Evolutionary conservation across 2,888 invertebrate genomes (phyloP).

Genomic region (Helleia helle): DNA sequence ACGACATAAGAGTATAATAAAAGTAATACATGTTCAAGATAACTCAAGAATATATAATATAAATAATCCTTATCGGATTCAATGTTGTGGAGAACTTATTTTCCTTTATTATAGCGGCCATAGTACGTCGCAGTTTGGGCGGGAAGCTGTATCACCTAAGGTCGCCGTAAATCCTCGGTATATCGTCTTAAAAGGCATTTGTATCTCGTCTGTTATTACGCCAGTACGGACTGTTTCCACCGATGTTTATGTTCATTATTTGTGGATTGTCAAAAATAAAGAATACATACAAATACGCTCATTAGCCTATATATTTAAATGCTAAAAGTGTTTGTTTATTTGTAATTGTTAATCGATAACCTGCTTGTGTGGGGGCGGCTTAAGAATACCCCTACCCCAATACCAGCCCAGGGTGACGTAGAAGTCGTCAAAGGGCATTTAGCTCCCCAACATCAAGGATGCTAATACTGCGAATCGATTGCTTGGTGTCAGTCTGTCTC

Average conservation of each 20-base stretch:
- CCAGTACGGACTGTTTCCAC: background rate
- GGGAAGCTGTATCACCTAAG: background rate
- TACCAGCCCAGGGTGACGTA: no score
- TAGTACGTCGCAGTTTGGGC: background rate
- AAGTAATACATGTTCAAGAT: background rate
- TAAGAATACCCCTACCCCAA: no score
- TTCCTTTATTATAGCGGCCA: background rate
- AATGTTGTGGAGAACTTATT: background rate
- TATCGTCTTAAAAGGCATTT: background rate
- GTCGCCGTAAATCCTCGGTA: background rate
- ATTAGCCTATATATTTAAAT: no score
- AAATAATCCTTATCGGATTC: background rate
- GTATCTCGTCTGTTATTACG: background rate
- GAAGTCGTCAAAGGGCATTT: no score
- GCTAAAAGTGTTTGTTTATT: no score
- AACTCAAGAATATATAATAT: background rate
- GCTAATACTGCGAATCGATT: no score
- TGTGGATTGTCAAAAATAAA: no score
- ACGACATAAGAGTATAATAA: background rate
- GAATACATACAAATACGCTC: no score
- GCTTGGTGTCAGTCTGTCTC: no score
- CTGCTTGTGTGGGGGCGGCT: no score
- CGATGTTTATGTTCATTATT: background rate
- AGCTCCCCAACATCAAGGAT: no score
- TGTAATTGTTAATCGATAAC: no score